Percentiles rank a stretch among this genome's conserved stretches.
phyloP scores from a whole-genome alignment of 2,113 vertebrate species.

The Pollimyrus isidori region DNA sequence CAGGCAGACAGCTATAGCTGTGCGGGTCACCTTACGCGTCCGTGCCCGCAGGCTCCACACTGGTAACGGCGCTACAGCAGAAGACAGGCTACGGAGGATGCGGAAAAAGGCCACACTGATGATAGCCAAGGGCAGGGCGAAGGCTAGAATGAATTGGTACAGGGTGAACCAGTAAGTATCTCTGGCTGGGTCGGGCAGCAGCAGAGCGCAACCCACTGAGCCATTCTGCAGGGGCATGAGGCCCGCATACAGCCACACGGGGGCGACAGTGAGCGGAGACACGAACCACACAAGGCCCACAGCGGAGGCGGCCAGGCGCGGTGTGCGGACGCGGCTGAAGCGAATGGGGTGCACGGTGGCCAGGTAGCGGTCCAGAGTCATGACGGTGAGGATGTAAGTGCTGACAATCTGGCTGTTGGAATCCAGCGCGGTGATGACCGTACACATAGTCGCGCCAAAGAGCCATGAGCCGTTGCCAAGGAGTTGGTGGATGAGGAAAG shows the following conservation, averaged over 20 bases:
- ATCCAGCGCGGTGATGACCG: conserved; percentile 71
- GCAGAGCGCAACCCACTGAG: conserved; percentile 66
- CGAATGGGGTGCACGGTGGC: conserved; percentile 75
- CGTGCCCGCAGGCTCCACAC: conserved; percentile 62
- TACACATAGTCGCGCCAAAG: conserved; percentile 70
- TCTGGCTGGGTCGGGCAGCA: conserved; percentile 66
- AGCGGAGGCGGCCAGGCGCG: conserved; percentile 54
- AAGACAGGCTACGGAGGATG: conserved; percentile 76
- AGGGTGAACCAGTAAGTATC: conserved; percentile 78
- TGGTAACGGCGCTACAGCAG: conserved; percentile 66
- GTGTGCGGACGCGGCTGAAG: conserved; percentile 66
- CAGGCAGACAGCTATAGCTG: conserved; percentile 75
- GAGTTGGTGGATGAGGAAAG: conserved; percentile 79
- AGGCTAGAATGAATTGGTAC: conserved; percentile 76
- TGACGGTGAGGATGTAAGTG: conserved; percentile 76
- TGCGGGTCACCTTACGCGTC: conserved; percentile 71
- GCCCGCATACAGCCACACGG: conserved; percentile 72
- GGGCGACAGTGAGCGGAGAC: conserved; percentile 70
- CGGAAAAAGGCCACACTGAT: conserved; percentile 73
- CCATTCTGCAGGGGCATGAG: conserved; percentile 71
- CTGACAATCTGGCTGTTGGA: conserved; percentile 79
- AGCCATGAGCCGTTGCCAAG: conserved; percentile 73
- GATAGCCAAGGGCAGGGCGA: conserved; percentile 65
- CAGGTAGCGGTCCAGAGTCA: conserved; percentile 76
- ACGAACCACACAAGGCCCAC: conserved; percentile 68